Conservation (phyloP, 2,888 invertebrate genomes). For the Epicampocera succincta region DNA sequence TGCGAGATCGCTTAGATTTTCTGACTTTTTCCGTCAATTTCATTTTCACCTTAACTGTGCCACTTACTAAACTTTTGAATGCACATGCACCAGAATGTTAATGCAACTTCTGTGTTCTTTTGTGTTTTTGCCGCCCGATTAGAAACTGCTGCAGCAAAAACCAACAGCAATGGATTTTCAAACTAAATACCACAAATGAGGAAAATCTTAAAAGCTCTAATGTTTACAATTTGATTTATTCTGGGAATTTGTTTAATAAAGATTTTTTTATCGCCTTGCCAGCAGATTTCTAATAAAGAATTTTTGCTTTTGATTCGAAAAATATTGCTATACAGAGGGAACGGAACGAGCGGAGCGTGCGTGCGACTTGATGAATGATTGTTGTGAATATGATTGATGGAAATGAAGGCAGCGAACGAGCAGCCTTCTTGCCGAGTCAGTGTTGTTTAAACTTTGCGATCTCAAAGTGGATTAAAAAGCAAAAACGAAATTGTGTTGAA, state of each 20-base stretch:
- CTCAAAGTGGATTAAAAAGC: too few species aligned
- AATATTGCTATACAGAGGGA: constrained; percentile 3
- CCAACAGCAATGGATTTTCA: constrained; percentile 17
- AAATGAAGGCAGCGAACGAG: not conserved
- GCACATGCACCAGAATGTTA: constrained; percentile 47
- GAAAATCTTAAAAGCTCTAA: not conserved
- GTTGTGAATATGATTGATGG: too few species aligned
- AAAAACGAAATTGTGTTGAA: too few species aligned
- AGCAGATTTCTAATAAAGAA: constrained; percentile 7
- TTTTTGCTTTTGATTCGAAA: constrained; percentile 27
- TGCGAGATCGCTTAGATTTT: constrained; percentile 6
- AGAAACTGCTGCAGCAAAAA: constrained; percentile 1
- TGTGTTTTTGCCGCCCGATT: constrained; percentile 25
- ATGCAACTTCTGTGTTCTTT: constrained; percentile 63
- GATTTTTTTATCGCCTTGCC: constrained; percentile 5
- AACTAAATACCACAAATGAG: constrained; percentile 39
- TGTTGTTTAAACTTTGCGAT: constrained; percentile 27
- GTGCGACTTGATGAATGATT: too few species aligned
- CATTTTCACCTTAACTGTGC: constrained; percentile 50
- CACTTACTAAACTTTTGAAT: constrained; percentile 31
- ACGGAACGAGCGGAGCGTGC: too few species aligned
- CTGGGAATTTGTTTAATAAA: constrained; percentile 3
- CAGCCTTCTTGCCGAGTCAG: too few species aligned
- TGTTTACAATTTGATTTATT: constrained; percentile 39
- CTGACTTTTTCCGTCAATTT: constrained; percentile 19